Evolutionary conservation across 1,140 invertebrate species (phyloP).

Genomic region (Caerostris darwini): DNA sequence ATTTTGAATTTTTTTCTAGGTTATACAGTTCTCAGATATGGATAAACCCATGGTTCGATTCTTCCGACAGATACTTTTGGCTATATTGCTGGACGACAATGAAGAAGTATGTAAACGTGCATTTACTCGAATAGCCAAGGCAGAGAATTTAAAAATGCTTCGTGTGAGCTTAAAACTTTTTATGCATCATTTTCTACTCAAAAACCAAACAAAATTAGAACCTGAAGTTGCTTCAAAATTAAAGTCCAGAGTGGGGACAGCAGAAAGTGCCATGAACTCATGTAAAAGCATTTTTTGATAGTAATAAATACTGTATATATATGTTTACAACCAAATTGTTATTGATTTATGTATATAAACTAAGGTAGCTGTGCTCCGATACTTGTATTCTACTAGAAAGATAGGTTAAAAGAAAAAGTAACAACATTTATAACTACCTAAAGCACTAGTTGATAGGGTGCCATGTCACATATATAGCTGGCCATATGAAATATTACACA

Average conservation of each 20-base stretch:
- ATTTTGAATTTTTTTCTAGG: constrained; percentile 82
- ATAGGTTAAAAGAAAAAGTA: no score
- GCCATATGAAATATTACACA: no score
- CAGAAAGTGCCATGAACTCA: constrained; percentile 73
- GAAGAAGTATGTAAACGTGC: constrained; percentile 85
- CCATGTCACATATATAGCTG: no score
- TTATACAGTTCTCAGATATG: constrained; percentile 90
- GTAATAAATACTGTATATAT: no score
- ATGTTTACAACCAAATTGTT: no score
- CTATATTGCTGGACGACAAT: constrained; percentile 86
- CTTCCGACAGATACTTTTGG: constrained; percentile 87
- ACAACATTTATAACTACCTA: no score
- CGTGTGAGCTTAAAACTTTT: constrained; percentile 89
- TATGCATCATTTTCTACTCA: constrained; percentile 89
- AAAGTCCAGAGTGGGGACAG: constrained; percentile 76
- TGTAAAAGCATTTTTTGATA: constrained; percentile 43
- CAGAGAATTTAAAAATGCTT: constrained; percentile 87
- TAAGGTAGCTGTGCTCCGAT: no score
- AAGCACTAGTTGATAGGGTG: no score
- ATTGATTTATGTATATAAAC: no score
- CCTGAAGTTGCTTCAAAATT: constrained; percentile 70
- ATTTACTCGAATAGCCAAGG: constrained; percentile 86
- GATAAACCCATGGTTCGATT: constrained; percentile 87
- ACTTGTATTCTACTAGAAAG: no score
- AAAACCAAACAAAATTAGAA: constrained; percentile 82